Evolutionary conservation across 1,140 invertebrate species (phyloP).

Genomic region (Triops cancriformis): DNA sequence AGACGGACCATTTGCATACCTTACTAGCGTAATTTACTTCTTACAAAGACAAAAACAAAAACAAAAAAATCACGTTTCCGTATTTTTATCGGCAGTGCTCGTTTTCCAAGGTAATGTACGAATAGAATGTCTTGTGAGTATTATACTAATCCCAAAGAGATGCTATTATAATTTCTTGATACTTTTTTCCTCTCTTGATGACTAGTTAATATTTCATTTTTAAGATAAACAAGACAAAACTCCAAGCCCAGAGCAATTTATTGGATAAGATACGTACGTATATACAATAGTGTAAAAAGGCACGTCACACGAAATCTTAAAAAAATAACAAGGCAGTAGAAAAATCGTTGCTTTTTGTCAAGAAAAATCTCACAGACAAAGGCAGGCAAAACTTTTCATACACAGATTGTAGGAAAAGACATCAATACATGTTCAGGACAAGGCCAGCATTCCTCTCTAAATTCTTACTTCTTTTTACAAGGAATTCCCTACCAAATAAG

Average conservation of each 20-base stretch:
- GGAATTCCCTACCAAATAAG: not conserved
- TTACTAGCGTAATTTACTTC: too few species aligned
- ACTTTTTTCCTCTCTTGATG: too few species aligned
- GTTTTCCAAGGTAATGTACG: too few species aligned
- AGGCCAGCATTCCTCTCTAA: not conserved
- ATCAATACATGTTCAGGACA: not conserved
- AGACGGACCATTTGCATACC: too few species aligned
- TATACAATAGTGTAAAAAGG: constrained; percentile 9
- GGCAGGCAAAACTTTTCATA: not conserved
- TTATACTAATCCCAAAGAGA: too few species aligned
- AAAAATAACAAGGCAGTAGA: not conserved
- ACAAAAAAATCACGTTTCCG: too few species aligned
- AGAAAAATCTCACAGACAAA: constrained; percentile 2
- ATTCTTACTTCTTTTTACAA: not conserved
- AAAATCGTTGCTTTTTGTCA: not conserved
- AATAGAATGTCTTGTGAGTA: too few species aligned
- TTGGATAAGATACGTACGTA: not conserved
- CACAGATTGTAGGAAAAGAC: not conserved
- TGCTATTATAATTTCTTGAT: too few species aligned
- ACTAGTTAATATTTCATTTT: too few species aligned
- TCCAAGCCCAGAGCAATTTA: not conserved
- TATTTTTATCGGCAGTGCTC: too few species aligned
- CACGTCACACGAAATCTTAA: not conserved
- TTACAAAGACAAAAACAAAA: too few species aligned
- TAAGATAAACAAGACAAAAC: not conserved